Evolutionary conservation across 2,888 invertebrate genomes (phyloP).

Genomic region (Ichneumoninae sp.): DNA sequence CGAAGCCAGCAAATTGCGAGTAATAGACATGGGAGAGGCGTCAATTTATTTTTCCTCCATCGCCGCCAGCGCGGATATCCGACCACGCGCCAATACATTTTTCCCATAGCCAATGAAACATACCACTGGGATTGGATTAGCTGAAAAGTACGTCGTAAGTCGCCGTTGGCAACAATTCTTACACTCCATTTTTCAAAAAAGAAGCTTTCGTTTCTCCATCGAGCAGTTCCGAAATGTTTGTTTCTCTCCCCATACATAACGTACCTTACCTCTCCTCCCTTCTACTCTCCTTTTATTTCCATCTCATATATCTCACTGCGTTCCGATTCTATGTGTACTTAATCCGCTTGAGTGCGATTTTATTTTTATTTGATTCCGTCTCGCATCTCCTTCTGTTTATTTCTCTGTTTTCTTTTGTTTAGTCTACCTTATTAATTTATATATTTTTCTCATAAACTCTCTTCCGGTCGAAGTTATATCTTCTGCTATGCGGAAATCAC

Average conservation of each 20-base stretch:
- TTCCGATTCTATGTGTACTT: background rate
- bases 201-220: constrained; percentile 2
- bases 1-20: background rate
- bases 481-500: background rate
- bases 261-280: background rate
- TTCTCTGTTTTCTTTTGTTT: constrained; percentile 1
- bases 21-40: background rate
- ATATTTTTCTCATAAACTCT: background rate
- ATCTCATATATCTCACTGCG: background rate
- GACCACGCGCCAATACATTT: background rate
- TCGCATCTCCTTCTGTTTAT: constrained; percentile 22
- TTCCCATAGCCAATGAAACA: constrained; percentile 5
- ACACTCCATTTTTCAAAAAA: constrained; percentile 8
- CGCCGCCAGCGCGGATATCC: background rate
- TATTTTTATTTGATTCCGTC: constrained; percentile 29
- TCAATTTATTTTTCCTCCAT: constrained; percentile 26
- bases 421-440: background rate
- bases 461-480: background rate
- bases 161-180: background rate
- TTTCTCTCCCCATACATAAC: background rate
- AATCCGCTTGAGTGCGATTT: background rate
- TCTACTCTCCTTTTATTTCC: background rate
- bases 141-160: background rate
- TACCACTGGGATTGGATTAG: constrained; percentile 32
- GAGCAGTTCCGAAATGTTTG: background rate